These are phyloP conservation scores for Pseudoips prasinana DNA, from an alignment of 2,888 invertebrate species.

Conservation along the genomic window DNA sequence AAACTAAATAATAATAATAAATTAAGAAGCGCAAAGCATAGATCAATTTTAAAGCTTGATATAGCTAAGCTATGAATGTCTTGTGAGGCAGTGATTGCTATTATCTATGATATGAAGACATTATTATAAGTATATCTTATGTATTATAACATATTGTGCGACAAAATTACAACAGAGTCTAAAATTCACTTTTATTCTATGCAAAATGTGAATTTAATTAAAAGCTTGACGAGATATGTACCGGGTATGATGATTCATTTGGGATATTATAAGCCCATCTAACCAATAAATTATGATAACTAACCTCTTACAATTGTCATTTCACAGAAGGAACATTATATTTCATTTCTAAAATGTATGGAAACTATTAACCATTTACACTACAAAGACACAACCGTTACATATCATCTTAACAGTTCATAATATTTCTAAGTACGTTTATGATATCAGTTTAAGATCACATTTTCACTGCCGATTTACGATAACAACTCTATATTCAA, in stretches of 20 bases:
- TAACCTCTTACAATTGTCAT: too few relatives aligned
- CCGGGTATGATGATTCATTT: conserved; percentile 24
- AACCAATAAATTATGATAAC: too few relatives aligned
- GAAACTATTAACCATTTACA: too few relatives aligned
- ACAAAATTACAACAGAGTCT: conserved; percentile 25
- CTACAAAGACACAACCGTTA: conserved; percentile 24
- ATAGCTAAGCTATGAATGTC: conserved; percentile 80
- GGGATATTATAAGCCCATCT: too few relatives aligned
- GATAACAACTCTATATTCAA: conserved; percentile 23
- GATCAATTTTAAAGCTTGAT: conserved; percentile 69
- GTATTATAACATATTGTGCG: conserved; percentile 39
- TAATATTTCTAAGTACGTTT: conserved; percentile 19
- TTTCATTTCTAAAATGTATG: too few relatives aligned
- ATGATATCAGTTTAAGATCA: conserved; percentile 25
- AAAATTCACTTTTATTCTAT: conserved; percentile 7
- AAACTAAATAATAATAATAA: conserved; percentile 59
- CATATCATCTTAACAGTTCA: conserved; percentile 18
- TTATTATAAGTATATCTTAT: conserved; percentile 32
- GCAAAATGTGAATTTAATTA: conserved; percentile 18
- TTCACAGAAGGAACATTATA: too few relatives aligned
- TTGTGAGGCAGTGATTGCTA: conserved; percentile 81
- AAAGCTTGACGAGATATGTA: conserved; percentile 20
- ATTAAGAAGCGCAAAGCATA: conserved; percentile 77
- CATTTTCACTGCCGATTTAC: conserved; percentile 23
- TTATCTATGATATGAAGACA: conserved; percentile 57